phyloP scores from a whole-genome alignment of 2,113 vertebrate species.

The Mus pahari region DNA sequence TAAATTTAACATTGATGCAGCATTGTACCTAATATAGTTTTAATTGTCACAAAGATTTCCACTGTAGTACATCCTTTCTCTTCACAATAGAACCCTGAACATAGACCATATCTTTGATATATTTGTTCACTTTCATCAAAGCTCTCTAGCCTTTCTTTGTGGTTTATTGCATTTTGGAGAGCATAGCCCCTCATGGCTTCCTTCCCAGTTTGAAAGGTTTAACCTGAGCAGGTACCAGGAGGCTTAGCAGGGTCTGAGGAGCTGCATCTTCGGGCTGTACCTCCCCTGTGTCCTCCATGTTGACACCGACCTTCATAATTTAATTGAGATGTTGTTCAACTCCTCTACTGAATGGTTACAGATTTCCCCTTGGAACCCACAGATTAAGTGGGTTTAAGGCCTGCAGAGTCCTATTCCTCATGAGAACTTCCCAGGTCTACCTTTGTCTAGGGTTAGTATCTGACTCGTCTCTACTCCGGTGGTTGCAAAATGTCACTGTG shows the following conservation, averaged over 20 bases:
- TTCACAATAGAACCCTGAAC: not conserved
- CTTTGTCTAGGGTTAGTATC: not conserved
- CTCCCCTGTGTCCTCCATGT: not conserved
- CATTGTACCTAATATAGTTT: not conserved
- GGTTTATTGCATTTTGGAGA: not conserved
- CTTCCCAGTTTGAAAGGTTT: not conserved
- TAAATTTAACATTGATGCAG: not conserved
- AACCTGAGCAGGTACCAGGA: not conserved
- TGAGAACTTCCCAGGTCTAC: not conserved
- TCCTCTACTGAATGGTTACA: not conserved
- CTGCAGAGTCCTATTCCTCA: not conserved
- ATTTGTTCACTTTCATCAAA: conserved; percentile 16
- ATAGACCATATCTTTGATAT: not conserved
- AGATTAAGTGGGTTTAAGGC: not conserved
- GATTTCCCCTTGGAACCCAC: not conserved
- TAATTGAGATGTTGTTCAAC: not conserved
- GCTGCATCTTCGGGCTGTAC: not conserved
- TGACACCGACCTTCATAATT: conserved; percentile 37
- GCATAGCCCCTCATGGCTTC: not conserved
- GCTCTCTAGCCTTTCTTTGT: not conserved
- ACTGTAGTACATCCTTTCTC: not conserved
- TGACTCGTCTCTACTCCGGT: not conserved
- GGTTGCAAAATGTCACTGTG: not conserved
- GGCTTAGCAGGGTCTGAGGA: not conserved
- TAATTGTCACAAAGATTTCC: not conserved